Base-by-base conservation (phyloP, 2,888 invertebrate species). In the Monochamus alternatus region DNA sequence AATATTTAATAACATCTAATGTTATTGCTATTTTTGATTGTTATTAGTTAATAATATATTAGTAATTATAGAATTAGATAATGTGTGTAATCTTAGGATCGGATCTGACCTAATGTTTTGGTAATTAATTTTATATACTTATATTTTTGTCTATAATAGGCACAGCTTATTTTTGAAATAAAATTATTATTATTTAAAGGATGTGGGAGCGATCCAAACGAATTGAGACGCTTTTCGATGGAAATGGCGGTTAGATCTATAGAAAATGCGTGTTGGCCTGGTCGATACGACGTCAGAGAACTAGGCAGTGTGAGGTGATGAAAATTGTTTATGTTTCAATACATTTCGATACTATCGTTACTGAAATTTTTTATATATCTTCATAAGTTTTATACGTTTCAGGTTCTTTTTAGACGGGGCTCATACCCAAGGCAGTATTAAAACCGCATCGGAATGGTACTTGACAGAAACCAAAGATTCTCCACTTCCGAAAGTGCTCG, bases 371-470 rank as follows among this genome's bases (percentile, higher is more conserved):
- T 14, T 22, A 58, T 30, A n/a, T 22, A 1, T 58, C 58, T 8
- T 14, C 7, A 58, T 58, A 0, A n/a, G 3, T 22, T 9, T 31
- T 59, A 10, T 12, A 9, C 63, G 52, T 71, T 82, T 79, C 88
- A 94, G 90, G 82, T 93, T 95, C 84, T 94, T 92, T 84, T 88
- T 99, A 44, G 99, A 99, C 88, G 99, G 99, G 0, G 99, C 99
- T 0, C 99, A 99, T 86, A 99, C 98, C 0, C 87, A 92, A 5
- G 97, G 97, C 86, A 98, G 98, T 84, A 93, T 98, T 85, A 89
- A 92, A 81, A 93, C 95, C 64, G 97, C 98, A 86, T 90, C 91
- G 0, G 89, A 93, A 5, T 98, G 98, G 98, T 98, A 95, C 85
- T 84, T 85, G 14, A 89, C 91, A 72, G 89, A 87, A 78, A 90